These are phyloP conservation scores for Peromyscus aztecus DNA, from an alignment of 2,797 vertebrate genomes.

Conservation along the genomic window DNA sequence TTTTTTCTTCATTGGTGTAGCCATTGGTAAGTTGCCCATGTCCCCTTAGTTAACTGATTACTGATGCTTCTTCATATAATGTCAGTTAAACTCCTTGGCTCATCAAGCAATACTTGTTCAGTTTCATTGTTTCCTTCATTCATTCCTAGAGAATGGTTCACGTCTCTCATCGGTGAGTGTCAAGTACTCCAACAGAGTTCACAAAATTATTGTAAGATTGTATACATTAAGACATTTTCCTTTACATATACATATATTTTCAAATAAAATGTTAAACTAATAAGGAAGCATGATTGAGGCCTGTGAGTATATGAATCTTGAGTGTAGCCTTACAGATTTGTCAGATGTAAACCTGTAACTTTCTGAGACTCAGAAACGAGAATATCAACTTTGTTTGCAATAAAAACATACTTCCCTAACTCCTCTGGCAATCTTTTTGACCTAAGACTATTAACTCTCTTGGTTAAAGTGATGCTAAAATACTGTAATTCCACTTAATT, in stretches of 20 bases:
- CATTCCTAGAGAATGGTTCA: too few relatives aligned
- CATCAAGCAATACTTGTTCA: too few relatives aligned
- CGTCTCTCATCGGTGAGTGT: neutral
- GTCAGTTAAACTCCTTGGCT: neutral
- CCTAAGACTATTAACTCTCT: too few relatives aligned
- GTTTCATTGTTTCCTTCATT: neutral
- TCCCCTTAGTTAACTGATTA: accelerated
- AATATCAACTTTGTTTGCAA: neutral
- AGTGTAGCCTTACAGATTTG: neutral
- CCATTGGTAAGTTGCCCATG: neutral
- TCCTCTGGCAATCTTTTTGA: neutral
- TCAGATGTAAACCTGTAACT: neutral
- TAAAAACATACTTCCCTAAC: neutral
- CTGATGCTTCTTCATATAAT: neutral
- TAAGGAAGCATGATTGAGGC: neutral
- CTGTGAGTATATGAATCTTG: neutral
- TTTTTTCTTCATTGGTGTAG: neutral
- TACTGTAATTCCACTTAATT: neutral
- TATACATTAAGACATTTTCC: neutral
- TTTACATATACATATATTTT: neutral
- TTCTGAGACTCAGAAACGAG: neutral
- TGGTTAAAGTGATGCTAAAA: neutral
- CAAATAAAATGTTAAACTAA: neutral
- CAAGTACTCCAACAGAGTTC: neutral
- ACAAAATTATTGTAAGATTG: neutral